Conservation (phyloP, 2,888 invertebrate species). For the Sisyra terminalis region DNA sequence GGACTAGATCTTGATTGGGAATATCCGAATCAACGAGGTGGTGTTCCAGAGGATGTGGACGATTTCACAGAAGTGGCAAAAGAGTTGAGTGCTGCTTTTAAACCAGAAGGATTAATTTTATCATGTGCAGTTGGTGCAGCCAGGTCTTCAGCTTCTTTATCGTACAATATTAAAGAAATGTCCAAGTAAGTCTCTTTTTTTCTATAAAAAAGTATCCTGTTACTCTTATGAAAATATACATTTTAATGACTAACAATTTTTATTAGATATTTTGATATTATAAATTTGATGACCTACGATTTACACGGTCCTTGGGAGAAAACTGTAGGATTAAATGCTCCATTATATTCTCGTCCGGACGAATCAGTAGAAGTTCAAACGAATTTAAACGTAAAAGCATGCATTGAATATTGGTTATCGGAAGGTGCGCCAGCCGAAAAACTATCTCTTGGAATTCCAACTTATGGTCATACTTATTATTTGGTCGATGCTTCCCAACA, state of each 20-base stretch:
- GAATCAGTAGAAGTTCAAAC: conserved; percentile 20
- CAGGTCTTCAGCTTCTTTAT: conserved; percentile 27
- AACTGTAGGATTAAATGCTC: conserved; percentile 48
- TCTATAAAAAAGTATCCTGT: neutral
- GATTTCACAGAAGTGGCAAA: conserved; percentile 35
- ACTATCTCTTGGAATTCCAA: conserved; percentile 48
- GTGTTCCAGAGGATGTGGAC: conserved; percentile 27
- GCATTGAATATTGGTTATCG: conserved; percentile 33
- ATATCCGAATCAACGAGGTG: too few relatives aligned
- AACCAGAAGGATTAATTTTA: conserved; percentile 31
- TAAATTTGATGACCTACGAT: conserved; percentile 61
- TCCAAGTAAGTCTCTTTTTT: conserved; percentile 26
- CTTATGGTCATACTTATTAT: conserved; percentile 53
- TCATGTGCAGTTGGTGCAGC: conserved; percentile 44
- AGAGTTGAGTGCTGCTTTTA: conserved; percentile 37
- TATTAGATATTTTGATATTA: conserved; percentile 41
- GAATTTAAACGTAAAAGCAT: conserved; percentile 27
- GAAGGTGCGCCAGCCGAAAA: conserved; percentile 42
- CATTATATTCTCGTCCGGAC: conserved; percentile 34
- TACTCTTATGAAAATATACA: neutral
- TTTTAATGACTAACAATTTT: conserved; percentile 12
- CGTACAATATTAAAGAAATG: conserved; percentile 41
- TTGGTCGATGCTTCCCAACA: conserved; percentile 28
- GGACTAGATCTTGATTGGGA: conserved; percentile 58
- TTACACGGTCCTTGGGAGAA: conserved; percentile 51